Conservation (phyloP, 2,797 vertebrate genomes). For the Oryzias dopingdopingensis region DNA sequence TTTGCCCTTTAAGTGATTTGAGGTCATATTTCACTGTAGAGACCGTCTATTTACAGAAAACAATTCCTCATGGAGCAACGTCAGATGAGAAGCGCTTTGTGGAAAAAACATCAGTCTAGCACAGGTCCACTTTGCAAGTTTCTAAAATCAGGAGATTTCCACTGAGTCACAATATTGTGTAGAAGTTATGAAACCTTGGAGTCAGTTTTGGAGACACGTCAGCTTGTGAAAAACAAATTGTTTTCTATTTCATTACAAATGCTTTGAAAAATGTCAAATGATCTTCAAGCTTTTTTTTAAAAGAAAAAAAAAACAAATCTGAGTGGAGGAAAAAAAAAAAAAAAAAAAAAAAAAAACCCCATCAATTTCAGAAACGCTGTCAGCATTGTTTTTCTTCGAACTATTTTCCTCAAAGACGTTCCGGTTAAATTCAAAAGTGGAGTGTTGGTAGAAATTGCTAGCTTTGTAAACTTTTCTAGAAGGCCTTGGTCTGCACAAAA, state of each 20-base stretch:
- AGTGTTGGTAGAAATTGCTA: conserved; percentile 41
- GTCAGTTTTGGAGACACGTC: no score
- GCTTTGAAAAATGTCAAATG: no score
- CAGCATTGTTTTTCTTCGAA: conserved; percentile 33
- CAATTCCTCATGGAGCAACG: conserved; percentile 56
- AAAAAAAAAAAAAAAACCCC: background rate
- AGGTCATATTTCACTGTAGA: conserved; percentile 64
- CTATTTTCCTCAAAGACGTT: conserved; percentile 50
- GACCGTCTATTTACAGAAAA: conserved; percentile 71
- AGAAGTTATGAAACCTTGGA: no score
- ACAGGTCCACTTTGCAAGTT: no score
- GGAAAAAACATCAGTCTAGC: background rate
- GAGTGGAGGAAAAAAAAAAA: background rate
- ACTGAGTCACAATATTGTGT: no score
- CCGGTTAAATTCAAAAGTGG: conserved; percentile 43
- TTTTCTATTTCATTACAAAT: no score
- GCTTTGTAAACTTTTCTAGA: conserved; percentile 32
- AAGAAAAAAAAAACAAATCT: conserved; percentile 4
- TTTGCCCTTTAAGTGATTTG: conserved; percentile 45
- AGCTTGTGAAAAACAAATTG: no score
- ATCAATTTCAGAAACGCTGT: conserved; percentile 25
- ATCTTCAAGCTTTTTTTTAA: background rate
- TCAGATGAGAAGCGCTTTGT: conserved; percentile 49
- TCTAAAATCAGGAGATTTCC: no score
- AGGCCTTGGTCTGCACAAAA: conserved; percentile 52